A percentile compares a stretch with the other conserved stretches of the same genome.
Conservation (phyloP, 2,888 invertebrate genomes). For the Rotaria socialis region DNA sequence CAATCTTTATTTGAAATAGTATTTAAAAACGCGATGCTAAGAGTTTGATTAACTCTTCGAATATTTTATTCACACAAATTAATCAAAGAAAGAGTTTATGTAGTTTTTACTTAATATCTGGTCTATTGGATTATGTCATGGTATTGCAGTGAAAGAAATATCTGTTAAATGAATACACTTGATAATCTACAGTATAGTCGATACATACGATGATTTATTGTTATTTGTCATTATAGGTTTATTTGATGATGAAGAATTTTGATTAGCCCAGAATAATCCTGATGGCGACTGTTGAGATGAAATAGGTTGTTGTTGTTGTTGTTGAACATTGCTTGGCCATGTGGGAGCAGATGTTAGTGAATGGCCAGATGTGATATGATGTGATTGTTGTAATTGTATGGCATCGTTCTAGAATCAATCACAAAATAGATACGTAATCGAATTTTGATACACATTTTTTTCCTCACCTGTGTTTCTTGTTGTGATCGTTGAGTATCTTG, state of each 20-base stretch:
- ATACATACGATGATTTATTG: slow-evolving; percentile 1
- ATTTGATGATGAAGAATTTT: not conserved
- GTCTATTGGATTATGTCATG: not conserved
- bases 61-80: not conserved
- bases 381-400: not conserved
- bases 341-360: not conserved
- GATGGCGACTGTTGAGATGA: not conserved
- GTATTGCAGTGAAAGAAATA: not conserved
- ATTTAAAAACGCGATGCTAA: not conserved
- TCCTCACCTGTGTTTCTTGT: not conserved
- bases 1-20: not conserved
- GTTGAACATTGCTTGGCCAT: not conserved
- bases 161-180: not conserved
- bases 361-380: not conserved
- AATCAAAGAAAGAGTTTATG: not conserved
- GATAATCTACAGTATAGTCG: not conserved
- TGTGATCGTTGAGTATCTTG: not conserved
- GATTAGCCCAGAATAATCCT: not conserved
- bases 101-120: not conserved
- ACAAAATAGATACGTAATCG: too few species aligned
- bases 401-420: not conserved
- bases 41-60: not conserved
- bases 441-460: not conserved
- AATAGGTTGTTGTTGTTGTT: not conserved
- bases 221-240: not conserved